phyloP scores from a whole-genome alignment of 1,140 invertebrate species.

The Zaprionus taronus region DNA sequence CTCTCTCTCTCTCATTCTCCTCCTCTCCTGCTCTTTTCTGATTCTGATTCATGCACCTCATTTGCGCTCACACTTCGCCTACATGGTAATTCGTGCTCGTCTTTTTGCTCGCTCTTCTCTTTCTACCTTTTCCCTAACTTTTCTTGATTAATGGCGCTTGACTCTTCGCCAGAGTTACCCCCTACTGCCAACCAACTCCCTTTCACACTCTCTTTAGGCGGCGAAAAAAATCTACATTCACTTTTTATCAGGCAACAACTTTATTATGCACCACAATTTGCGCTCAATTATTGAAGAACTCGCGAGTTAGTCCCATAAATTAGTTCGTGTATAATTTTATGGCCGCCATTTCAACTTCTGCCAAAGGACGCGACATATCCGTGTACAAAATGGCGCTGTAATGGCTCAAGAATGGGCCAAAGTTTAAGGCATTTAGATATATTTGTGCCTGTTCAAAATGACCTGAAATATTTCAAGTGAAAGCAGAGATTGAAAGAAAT shows the following conservation, averaged over 20 bases:
- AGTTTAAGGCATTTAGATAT: background rate
- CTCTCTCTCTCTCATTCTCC: background rate
- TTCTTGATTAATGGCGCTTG: slow-evolving; percentile 71
- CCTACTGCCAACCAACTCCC: background rate
- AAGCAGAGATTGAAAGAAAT: background rate
- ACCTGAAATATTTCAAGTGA: background rate
- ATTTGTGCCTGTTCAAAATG: background rate
- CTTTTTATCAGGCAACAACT: slow-evolving; percentile 68
- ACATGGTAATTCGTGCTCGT: slow-evolving; percentile 44
- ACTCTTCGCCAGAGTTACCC: slow-evolving; percentile 29
- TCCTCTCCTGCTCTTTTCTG: background rate
- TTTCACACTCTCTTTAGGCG: background rate
- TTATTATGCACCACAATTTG: slow-evolving; percentile 74
- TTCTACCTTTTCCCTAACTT: slow-evolving; percentile 54
- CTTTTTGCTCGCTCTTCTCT: slow-evolving; percentile 8
- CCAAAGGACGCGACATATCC: background rate
- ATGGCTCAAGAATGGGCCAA: background rate
- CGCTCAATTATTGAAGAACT: slow-evolving; percentile 69
- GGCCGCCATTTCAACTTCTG: slow-evolving; percentile 26
- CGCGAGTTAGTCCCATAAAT: slow-evolving; percentile 49
- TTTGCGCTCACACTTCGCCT: slow-evolving; percentile 60
- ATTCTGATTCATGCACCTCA: slow-evolving; percentile 76
- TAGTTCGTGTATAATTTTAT: slow-evolving; percentile 48
- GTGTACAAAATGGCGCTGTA: background rate
- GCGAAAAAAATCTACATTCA: slow-evolving; percentile 45